Evolutionary conservation across 2,888 invertebrate genomes (phyloP).

Genomic region (Crematogaster levior): DNA sequence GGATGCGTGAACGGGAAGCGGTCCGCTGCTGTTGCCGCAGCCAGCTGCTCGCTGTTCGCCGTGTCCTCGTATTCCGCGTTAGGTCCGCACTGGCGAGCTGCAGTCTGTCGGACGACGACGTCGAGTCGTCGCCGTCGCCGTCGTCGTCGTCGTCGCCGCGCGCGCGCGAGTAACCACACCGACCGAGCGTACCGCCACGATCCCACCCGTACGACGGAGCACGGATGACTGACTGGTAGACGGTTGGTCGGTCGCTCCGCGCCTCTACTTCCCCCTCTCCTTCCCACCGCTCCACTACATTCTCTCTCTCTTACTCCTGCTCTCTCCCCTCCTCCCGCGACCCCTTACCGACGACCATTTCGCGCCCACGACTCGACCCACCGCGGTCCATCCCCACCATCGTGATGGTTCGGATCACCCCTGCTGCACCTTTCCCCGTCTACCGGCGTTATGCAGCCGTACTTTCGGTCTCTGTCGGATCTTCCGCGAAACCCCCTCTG

Average conservation of each 20-base stretch:
- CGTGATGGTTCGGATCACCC: constrained; percentile 53
- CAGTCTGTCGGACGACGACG: constrained; percentile 28
- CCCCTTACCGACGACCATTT: constrained; percentile 14
- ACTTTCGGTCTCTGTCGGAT: constrained; percentile 40
- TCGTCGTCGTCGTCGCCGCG: constrained; percentile 51
- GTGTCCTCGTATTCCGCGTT: neutral
- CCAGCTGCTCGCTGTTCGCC: constrained; percentile 4
- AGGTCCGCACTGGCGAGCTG: constrained; percentile 1
- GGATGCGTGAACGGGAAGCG: neutral
- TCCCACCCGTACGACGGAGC: constrained; percentile 80
- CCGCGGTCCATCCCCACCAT: constrained; percentile 62
- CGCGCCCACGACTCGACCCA: constrained; percentile 44
- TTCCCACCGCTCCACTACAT: neutral
- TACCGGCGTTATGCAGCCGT: constrained; percentile 35
- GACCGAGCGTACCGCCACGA: constrained; percentile 69
- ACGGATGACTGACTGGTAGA: constrained; percentile 81
- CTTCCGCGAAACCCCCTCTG: neutral
- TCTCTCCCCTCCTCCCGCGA: neutral
- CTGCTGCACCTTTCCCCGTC: constrained; percentile 54
- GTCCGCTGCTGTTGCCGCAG: neutral
- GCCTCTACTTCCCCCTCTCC: constrained; percentile 53
- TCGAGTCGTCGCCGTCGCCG: constrained; percentile 13
- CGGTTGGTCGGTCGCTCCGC: constrained; percentile 63
- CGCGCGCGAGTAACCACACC: constrained; percentile 64
- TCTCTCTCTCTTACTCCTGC: neutral